Conservation (phyloP, 2,113 vertebrate genomes). For the Hyperopisus bebe region DNA sequence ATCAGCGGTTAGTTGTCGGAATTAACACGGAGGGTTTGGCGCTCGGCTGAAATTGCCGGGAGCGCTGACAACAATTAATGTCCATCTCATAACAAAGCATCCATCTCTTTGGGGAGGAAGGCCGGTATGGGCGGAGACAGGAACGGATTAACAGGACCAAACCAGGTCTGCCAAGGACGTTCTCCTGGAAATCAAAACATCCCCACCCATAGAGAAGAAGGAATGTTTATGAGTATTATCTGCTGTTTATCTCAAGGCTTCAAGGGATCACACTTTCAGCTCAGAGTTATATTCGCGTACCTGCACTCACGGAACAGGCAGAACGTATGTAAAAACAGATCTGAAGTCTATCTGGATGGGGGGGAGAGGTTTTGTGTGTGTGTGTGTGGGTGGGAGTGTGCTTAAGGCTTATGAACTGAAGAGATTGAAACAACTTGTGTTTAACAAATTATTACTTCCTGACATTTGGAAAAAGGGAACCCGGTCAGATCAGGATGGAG, state of each 20-base stretch:
- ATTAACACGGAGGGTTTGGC: slow-evolving; percentile 22
- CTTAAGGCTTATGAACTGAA: background rate
- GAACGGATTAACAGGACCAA: background rate
- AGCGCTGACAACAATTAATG: slow-evolving; percentile 24
- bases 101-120: background rate
- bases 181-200: background rate
- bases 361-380: background rate
- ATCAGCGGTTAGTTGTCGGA: background rate
- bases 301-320: background rate
- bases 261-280: background rate
- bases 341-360: background rate
- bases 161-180: background rate
- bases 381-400: background rate
- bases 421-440: background rate
- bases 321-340: background rate
- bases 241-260: background rate
- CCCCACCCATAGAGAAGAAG: background rate
- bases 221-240: background rate
- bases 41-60: background rate
- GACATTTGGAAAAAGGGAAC: background rate
- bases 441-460: background rate
- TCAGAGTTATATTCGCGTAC: background rate
- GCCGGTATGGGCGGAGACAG: background rate
- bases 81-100: slow-evolving; percentile 19
- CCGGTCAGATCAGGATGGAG: background rate